Conservation (phyloP, 1,140 invertebrate species). For the Riptortus pedestris region DNA sequence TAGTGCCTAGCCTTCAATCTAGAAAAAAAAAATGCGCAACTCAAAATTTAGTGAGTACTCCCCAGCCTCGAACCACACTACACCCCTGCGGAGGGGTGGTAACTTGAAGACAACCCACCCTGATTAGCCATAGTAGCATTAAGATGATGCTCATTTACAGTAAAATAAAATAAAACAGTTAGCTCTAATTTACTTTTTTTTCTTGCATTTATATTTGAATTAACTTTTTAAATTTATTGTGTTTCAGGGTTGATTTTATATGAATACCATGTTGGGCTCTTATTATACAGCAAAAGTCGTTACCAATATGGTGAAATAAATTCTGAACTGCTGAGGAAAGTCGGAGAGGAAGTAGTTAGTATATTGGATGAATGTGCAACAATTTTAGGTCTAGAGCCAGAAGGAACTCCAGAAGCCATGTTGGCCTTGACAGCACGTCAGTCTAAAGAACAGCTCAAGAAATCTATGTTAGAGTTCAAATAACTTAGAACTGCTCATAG, state of each 20-base stretch:
- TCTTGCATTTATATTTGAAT: no score
- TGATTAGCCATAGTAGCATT: no score
- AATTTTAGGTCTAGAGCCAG: slow-evolving; percentile 20
- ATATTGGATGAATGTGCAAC: slow-evolving; percentile 10
- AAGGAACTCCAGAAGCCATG: slow-evolving; percentile 1
- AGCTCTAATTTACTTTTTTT: no score
- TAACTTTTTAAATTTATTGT: neutral
- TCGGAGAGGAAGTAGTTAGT: neutral
- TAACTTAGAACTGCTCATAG: neutral
- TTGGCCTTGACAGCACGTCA: slow-evolving; percentile 7
- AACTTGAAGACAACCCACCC: no score
- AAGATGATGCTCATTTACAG: no score
- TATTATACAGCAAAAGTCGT: neutral
- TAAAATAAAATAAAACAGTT: no score
- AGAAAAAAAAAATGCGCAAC: no score
- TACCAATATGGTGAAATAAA: slow-evolving; percentile 11
- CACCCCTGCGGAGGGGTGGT: no score
- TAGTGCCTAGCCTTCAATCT: no score
- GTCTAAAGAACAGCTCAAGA: slow-evolving; percentile 3
- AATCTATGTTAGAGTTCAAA: slow-evolving; percentile 1
- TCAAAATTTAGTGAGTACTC: no score
- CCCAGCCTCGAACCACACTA: no score
- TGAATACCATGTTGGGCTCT: slow-evolving; percentile 14
- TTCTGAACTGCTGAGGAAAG: neutral
- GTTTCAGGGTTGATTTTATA: slow-evolving; percentile 14